A percentile compares a stretch with the other conserved stretches of the same genome.
phyloP scores from a whole-genome alignment of 2,888 invertebrate genomes.

The Cataglyphis altisquamis region DNA sequence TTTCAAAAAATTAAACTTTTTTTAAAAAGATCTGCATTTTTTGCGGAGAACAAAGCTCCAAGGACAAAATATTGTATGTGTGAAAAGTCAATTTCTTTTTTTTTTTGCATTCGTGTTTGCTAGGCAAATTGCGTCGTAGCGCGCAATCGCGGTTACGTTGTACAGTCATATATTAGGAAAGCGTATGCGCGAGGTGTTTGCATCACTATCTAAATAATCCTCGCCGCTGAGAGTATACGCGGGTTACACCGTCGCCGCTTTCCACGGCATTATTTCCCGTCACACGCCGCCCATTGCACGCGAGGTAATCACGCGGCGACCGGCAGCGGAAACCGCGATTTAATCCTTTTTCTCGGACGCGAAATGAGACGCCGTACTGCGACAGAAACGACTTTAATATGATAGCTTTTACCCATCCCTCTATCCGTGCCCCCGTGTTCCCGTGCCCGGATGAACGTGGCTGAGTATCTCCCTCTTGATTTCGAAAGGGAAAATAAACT shows the following conservation, averaged over 20 bases:
- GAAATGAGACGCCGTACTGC: conserved; percentile 64
- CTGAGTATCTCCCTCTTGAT: conserved; percentile 34
- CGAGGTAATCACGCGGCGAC: conserved; percentile 62
- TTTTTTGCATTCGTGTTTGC: conserved; percentile 26
- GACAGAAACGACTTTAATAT: conserved; percentile 65
- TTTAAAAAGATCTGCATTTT: conserved; percentile 1
- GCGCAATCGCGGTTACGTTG: conserved; percentile 33
- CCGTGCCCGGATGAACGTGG: conserved; percentile 29
- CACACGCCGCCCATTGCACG: conserved; percentile 51
- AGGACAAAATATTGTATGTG: neutral
- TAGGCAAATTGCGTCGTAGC: neutral
- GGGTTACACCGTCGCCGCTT: conserved; percentile 49
- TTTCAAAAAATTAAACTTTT: neutral
- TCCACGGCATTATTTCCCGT: conserved; percentile 66
- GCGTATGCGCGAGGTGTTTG: conserved; percentile 38
- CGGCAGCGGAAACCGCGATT: conserved; percentile 66
- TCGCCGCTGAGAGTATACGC: conserved; percentile 14
- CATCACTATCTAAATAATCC: conserved; percentile 52
- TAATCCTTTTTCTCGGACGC: conserved; percentile 66
- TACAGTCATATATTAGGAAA: conserved; percentile 3
- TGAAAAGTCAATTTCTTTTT: conserved; percentile 27
- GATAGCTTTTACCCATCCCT: conserved; percentile 56
- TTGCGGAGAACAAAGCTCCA: neutral
- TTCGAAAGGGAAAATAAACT: conserved; percentile 52
- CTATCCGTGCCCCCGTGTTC: neutral